phyloP scores from a whole-genome alignment of 2,113 vertebrate genomes.

The Choloepus hoffmanni region DNA sequence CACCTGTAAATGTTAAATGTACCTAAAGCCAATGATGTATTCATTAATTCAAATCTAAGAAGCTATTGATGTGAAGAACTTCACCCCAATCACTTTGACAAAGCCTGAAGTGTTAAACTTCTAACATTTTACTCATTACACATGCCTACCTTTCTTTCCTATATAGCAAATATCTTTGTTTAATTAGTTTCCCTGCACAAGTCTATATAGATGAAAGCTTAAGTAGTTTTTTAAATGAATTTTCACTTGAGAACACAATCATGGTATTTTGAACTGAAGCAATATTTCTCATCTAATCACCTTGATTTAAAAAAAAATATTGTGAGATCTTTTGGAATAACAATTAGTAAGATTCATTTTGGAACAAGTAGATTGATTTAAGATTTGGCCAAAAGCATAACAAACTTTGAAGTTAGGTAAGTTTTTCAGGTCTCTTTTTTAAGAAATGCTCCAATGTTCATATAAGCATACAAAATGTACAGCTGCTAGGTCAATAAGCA shows the following conservation, averaged over 20 bases:
- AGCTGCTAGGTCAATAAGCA: neutral
- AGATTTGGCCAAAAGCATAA: neutral
- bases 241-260: neutral
- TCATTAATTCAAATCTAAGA: conserved; percentile 41
- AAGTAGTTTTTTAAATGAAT: conserved; percentile 5
- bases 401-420: neutral
- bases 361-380: neutral
- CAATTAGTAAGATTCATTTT: neutral
- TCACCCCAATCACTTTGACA: neutral
- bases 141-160: neutral
- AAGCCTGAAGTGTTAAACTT: conserved; percentile 20
- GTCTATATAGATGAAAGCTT: conserved; percentile 11
- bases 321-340: neutral
- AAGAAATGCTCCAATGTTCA: conserved; percentile 18
- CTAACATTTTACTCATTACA: conserved; percentile 9
- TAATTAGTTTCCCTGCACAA: neutral
- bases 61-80: neutral
- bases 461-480: neutral
- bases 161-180: conserved; percentile 3
- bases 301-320: neutral
- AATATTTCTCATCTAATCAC: neutral
- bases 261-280: neutral
- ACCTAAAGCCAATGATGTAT: neutral
- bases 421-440: neutral
- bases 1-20: neutral